These are phyloP conservation scores for Ophion obscuratus DNA, from an alignment of 2,888 invertebrate genomes.

Conservation along the genomic window DNA sequence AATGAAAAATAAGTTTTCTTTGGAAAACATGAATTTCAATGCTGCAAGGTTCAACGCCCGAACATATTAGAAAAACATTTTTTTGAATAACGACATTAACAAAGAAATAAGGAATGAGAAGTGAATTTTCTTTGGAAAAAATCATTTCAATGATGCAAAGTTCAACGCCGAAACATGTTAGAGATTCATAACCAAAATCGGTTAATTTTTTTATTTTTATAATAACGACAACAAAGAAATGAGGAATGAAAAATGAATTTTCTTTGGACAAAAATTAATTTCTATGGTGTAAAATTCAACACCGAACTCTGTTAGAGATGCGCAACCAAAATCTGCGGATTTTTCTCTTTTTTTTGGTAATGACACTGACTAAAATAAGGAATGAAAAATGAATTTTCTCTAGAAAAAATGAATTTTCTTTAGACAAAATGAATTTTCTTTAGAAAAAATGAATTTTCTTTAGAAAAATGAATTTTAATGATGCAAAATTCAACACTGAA, in stretches of 20 bases:
- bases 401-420: background rate
- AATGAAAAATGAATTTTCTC: background rate
- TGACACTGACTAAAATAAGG: too few species aligned
- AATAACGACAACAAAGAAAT: too few species aligned
- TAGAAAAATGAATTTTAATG: background rate
- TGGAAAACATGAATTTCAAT: too few species aligned
- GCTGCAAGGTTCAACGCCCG: too few species aligned
- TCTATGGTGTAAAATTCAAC: background rate
- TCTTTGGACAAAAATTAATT: background rate
- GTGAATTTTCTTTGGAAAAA: background rate
- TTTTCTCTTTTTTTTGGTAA: too few species aligned
- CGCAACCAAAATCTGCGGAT: too few species aligned
- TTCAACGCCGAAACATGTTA: too few species aligned
- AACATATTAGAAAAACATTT: too few species aligned
- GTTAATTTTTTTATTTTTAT: too few species aligned
- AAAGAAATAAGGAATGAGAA: background rate
- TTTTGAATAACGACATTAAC: too few species aligned
- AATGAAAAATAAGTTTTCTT: background rate
- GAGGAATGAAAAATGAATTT: background rate
- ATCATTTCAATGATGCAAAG: background rate
- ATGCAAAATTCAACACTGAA: background rate
- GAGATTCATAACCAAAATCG: background rate
- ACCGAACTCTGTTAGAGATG: background rate
- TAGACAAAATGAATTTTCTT: background rate
- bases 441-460: background rate